Conservation (phyloP, 2,797 vertebrate genomes). For the Eremophila alpestris region DNA sequence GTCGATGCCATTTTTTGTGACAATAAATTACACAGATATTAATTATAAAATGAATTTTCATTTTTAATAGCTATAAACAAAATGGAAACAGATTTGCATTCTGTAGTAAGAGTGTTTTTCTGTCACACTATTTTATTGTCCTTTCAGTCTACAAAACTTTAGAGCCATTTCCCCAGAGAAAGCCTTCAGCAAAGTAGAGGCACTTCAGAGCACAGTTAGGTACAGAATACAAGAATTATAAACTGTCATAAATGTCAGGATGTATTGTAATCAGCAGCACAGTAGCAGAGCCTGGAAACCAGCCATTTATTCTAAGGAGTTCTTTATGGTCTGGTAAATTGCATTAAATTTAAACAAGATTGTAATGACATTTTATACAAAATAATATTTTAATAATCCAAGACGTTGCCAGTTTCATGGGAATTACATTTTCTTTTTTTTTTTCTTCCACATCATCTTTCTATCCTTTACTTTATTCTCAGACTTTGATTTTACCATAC, state of each 20-base stretch:
- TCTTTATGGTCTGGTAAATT: slow-evolving; percentile 77
- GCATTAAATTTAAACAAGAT: slow-evolving; percentile 75
- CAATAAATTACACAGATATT: background rate
- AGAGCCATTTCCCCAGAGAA: slow-evolving; percentile 67
- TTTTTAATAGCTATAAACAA: background rate
- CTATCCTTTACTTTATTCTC: background rate
- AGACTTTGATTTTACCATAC: background rate
- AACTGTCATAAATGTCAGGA: slow-evolving; percentile 80
- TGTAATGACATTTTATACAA: slow-evolving; percentile 69
- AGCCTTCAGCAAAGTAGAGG: slow-evolving; percentile 69
- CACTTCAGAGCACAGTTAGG: slow-evolving; percentile 71
- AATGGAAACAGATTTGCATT: slow-evolving; percentile 5
- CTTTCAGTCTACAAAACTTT: slow-evolving; percentile 71
- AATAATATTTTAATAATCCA: slow-evolving; percentile 74
- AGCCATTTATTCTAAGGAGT: slow-evolving; percentile 74
- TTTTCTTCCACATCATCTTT: background rate
- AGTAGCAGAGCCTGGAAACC: slow-evolving; percentile 72
- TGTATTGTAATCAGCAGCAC: slow-evolving; percentile 75
- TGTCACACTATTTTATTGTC: slow-evolving; percentile 60
- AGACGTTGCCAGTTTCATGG: slow-evolving; percentile 17
- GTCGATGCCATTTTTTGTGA: fast-evolving
- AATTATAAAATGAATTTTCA: background rate
- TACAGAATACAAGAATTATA: slow-evolving; percentile 74
- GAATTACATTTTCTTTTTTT: background rate
- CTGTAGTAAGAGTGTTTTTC: background rate